phyloP scores from a whole-genome alignment of 2,888 invertebrate genomes.

The Ganaspis brasiliensis region DNA sequence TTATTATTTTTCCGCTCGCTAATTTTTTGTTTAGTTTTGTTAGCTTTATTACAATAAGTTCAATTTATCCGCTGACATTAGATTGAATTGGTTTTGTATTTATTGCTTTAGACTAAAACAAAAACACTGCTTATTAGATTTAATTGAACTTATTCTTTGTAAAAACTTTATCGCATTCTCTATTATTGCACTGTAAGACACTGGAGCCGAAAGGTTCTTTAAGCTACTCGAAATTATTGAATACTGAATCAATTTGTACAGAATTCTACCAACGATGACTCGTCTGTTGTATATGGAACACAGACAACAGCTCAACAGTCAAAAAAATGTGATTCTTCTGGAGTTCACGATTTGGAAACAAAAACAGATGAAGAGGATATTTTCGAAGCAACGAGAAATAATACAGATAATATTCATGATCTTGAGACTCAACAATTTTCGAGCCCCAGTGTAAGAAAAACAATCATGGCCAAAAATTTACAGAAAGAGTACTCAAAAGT shows the following conservation, averaged over 20 bases:
- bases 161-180: background rate
- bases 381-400: too few species aligned
- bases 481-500: background rate
- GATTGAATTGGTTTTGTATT: too few species aligned
- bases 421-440: constrained; percentile 19
- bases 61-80: too few species aligned
- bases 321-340: background rate
- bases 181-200: constrained; percentile 1
- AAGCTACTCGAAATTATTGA: background rate
- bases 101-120: too few species aligned
- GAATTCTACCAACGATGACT: constrained; percentile 28
- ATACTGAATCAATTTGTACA: constrained; percentile 29
- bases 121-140: too few species aligned
- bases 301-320: background rate
- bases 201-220: background rate
- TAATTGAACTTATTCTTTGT: too few species aligned
- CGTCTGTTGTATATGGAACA: constrained; percentile 29
- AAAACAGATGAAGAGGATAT: too few species aligned
- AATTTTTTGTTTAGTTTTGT: too few species aligned
- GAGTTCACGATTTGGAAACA: constrained; percentile 48
- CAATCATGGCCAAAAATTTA: background rate
- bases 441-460: background rate
- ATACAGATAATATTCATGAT: too few species aligned
- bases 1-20: too few species aligned
- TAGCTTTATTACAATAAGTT: too few species aligned